Evolutionary conservation across 1,140 invertebrate species (phyloP).

Genomic region (Trypoxylus dichotomus): DNA sequence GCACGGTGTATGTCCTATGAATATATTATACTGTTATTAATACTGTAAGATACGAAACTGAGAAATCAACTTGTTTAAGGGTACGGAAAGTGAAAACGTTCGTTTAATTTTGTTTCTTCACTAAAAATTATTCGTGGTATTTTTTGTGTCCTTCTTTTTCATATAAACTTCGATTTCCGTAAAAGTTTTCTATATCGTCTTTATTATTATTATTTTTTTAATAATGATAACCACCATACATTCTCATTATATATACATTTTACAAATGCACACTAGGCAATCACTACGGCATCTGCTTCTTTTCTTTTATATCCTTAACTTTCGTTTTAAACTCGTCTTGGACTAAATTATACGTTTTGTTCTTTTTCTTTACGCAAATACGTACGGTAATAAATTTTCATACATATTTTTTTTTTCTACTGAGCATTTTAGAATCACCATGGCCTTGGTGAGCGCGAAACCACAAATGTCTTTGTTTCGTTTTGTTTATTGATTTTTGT

Average conservation of each 20-base stretch:
- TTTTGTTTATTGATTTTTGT: neutral
- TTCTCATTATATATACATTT: slow-evolving; percentile 43
- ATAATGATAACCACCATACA: slow-evolving; percentile 33
- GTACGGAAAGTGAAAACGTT: neutral
- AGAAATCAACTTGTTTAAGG: too few relatives aligned
- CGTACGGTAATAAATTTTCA: slow-evolving; percentile 29
- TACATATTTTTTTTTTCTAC: slow-evolving; percentile 40
- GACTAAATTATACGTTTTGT: slow-evolving; percentile 18
- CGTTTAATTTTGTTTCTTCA: neutral
- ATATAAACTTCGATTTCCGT: slow-evolving; percentile 23
- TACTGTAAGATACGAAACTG: too few relatives aligned
- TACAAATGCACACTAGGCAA: slow-evolving; percentile 35
- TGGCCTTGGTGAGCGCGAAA: slow-evolving; percentile 40
- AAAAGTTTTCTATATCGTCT: too few relatives aligned
- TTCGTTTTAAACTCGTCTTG: slow-evolving; percentile 2
- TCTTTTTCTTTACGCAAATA: slow-evolving; percentile 27
- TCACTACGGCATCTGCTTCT: slow-evolving; percentile 32
- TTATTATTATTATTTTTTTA: neutral
- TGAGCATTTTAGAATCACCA: slow-evolving; percentile 52
- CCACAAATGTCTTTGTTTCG: neutral
- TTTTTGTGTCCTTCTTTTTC: neutral
- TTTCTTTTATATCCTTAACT: neutral
- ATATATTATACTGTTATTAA: too few relatives aligned
- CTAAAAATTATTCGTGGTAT: neutral
- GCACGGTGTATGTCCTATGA: too few relatives aligned